Evolutionary conservation across 1,140 invertebrate species (phyloP).

Genomic region (Drosophila tropicalis): DNA sequence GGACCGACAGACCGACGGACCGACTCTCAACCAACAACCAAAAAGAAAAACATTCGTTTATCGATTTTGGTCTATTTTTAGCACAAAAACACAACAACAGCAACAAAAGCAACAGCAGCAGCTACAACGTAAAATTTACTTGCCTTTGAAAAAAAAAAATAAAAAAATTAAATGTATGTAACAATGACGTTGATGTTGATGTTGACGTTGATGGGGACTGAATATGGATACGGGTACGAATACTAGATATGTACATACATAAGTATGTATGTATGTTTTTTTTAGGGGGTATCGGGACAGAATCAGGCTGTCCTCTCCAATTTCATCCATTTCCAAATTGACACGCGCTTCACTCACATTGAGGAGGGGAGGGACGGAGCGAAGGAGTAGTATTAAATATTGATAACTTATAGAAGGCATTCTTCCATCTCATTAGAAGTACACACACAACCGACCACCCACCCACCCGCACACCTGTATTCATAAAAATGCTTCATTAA

Average conservation of each 20-base stretch:
- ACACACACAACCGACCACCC: too few relatives aligned
- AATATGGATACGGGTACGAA: neutral
- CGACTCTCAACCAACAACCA: slow-evolving; percentile 40
- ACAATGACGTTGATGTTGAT: slow-evolving; percentile 19
- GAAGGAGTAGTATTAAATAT: neutral
- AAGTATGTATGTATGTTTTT: too few relatives aligned
- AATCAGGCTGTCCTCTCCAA: neutral
- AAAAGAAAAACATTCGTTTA: slow-evolving; percentile 76
- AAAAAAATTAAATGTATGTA: slow-evolving; percentile 24
- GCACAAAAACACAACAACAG: slow-evolving; percentile 46
- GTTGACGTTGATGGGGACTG: slow-evolving; percentile 21
- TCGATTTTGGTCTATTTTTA: slow-evolving; percentile 83
- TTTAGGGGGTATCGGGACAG: neutral
- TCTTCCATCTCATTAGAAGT: too few relatives aligned
- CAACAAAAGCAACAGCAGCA: slow-evolving; percentile 28
- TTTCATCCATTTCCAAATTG: neutral
- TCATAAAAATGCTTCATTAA: neutral
- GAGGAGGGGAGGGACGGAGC: too few relatives aligned
- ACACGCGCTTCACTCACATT: neutral
- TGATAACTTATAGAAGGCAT: neutral
- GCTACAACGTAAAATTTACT: slow-evolving; percentile 60
- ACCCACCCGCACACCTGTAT: too few relatives aligned
- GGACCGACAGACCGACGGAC: slow-evolving; percentile 14
- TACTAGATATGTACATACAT: neutral
- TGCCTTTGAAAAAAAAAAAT: slow-evolving; percentile 55